Evolutionary conservation across 2,888 invertebrate genomes (phyloP), one percentile per base, ranked within the genome.

Genomic region (Diarsia dahlii): DNA sequence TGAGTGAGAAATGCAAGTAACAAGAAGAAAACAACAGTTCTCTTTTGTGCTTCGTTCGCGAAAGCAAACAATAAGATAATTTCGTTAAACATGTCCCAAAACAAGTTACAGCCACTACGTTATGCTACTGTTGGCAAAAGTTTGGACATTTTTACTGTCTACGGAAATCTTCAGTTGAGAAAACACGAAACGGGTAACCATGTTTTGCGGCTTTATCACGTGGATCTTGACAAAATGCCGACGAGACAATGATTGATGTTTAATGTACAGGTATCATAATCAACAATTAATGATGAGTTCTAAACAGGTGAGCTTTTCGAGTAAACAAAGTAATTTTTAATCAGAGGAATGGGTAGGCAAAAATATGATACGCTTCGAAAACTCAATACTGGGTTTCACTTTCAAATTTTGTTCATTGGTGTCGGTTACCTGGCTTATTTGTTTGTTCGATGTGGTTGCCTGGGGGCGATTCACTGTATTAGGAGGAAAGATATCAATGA

Each of bases 141-240:
- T 94, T 94, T 92, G 84, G 92, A 93, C 92, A 93, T 92, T 94
- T 94, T 94, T 93, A 93, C 89, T 91, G 91, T 91, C 90, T 90
- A 89, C 84, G 87, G 88, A 90, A 91, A 90, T 89, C 89, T 88
- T 90, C 89, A 88, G 83, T 84, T 79, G 84, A 84, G 87, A 84
- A 89, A 90, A 92, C 87, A 88, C 86, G 85, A 85, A 89, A 89
- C 89, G 84, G 88, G 89, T 87, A 86, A 87, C 87, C 87, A 82
- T 87, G 84, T 89, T 86, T 80, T 81, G 80, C 69, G 75, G 76
- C 82, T 89, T 89, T 92, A 91, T 91, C 91, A 87, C 89, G 85
- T 84, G 89, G 86, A 92, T 92, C 92, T 90, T 92, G 91, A 93
- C 90, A 91, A 92, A 93, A 86, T 89, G 89, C 88, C 88, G 84